phyloP scores from a whole-genome alignment of 2,797 vertebrate genomes.

The Simalia tracyae region DNA sequence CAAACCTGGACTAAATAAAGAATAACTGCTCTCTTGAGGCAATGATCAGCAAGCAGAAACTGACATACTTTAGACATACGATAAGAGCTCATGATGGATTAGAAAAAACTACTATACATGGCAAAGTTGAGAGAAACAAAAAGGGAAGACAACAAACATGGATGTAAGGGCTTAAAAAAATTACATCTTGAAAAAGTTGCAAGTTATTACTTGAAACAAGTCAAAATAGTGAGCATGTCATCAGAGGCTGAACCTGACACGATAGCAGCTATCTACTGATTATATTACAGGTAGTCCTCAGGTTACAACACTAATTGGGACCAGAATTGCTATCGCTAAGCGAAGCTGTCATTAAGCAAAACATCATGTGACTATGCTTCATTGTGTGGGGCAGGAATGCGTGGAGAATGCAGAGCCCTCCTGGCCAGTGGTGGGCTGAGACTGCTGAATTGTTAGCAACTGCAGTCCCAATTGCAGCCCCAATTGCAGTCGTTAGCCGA shows the following conservation, averaged over 20 bases:
- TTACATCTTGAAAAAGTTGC: neutral
- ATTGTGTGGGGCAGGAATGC: too few relatives aligned
- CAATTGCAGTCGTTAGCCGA: neutral
- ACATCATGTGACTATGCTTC: neutral
- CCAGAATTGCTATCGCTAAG: neutral
- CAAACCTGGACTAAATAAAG: neutral
- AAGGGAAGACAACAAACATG: neutral
- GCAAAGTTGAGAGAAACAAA: neutral
- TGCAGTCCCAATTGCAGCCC: neutral
- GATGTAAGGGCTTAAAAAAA: neutral
- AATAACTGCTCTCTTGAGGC: neutral
- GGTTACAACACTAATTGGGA: neutral
- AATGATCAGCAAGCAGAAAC: neutral
- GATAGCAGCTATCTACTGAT: neutral
- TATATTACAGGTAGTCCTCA: neutral
- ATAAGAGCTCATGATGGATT: neutral
- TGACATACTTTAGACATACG: neutral
- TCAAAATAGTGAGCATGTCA: neutral
- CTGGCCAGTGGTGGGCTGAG: too few relatives aligned
- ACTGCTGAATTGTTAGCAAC: neutral
- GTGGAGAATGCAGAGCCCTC: too few relatives aligned
- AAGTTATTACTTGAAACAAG: neutral
- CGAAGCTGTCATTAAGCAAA: neutral
- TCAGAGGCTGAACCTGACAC: neutral
- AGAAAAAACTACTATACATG: neutral